Evolutionary conservation across 1,140 invertebrate genomes (phyloP).

Genomic region (Drosophila tani): DNA sequence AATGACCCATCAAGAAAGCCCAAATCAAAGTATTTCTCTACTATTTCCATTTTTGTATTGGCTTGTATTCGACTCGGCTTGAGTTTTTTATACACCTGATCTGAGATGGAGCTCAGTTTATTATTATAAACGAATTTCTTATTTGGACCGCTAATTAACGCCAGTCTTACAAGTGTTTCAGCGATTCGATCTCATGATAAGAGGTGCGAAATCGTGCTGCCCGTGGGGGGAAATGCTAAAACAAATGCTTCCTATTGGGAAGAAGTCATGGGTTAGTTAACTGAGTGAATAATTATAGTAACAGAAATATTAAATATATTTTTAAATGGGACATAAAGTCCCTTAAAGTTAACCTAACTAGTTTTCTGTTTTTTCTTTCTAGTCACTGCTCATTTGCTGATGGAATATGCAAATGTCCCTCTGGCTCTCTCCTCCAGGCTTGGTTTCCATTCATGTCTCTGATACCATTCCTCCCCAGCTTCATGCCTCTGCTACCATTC

Average conservation of each 20-base stretch:
- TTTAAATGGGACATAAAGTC: neutral
- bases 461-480: neutral
- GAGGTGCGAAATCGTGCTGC: constrained; percentile 49
- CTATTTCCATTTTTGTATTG: neutral
- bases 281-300: neutral
- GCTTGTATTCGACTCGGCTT: neutral
- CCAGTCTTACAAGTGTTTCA: constrained; percentile 5
- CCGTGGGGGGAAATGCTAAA: constrained; percentile 25
- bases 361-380: constrained; percentile 1
- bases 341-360: neutral
- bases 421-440: neutral
- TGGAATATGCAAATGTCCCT: constrained; percentile 45
- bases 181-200: constrained; percentile 34
- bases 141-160: constrained; percentile 41
- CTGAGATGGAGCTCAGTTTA: neutral
- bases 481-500: constrained; percentile 18
- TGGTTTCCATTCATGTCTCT: constrained; percentile 16
- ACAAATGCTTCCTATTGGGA: constrained; percentile 20
- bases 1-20: constrained; percentile 18
- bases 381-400: constrained; percentile 33
- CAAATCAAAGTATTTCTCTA: constrained; percentile 19
- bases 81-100: constrained; percentile 7
- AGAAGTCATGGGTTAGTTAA: constrained; percentile 1
- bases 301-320: neutral
- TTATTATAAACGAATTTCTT: constrained; percentile 13